Base-by-base conservation (phyloP, 2,888 invertebrate genomes). In the Tuta absoluta region DNA sequence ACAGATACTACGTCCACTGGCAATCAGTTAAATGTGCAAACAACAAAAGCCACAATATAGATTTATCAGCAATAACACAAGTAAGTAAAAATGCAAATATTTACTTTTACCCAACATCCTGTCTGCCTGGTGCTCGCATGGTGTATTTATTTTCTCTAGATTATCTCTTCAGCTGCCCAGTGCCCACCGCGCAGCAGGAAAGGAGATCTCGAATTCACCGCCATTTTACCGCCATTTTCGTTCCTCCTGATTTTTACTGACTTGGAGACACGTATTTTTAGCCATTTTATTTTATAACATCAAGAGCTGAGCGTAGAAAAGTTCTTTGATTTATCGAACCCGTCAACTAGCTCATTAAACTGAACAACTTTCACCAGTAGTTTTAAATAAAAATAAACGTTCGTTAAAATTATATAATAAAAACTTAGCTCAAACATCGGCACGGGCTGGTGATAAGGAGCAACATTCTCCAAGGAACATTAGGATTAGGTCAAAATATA, bases 1-100 rank as follows among this genome's bases (percentile, higher is more conserved):
- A 23, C 76, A 91, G 89, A 73, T 91, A 89, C 71, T 83, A 82
- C 68, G 79, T 91, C 11, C 80, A 85, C 53, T 91, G 91, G 91
- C 83, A 75, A 69, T 81, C 82, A 0, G 68, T 77, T 17, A 82
- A 90, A 72, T 88, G 88, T 71, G 80, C 80, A 68, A 81, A 86
- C 66, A 81, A 82, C 28, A 79, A 48, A 33, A 53, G 21, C 8
- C 51, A 37, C 24, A 17, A 51, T 7, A 37, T 53, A 1, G 48
- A 62, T 38, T 62, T 62, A 53, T 24, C 53, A 24, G 62, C 92
- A 11, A 89, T 87, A n/a, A 93, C 93, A 21, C 91, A 92, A 84
- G 93, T 93, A 87, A 73, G 70, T 23, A 41, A 53, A 53, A 53
- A 53, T 12, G 11, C 10, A 53, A 28, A 28, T 3, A 12, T 14